Evolutionary conservation across 2,797 vertebrate species (phyloP), one percentile per base, ranked within the genome.

Genomic region (Lithobates sylvaticus): DNA sequence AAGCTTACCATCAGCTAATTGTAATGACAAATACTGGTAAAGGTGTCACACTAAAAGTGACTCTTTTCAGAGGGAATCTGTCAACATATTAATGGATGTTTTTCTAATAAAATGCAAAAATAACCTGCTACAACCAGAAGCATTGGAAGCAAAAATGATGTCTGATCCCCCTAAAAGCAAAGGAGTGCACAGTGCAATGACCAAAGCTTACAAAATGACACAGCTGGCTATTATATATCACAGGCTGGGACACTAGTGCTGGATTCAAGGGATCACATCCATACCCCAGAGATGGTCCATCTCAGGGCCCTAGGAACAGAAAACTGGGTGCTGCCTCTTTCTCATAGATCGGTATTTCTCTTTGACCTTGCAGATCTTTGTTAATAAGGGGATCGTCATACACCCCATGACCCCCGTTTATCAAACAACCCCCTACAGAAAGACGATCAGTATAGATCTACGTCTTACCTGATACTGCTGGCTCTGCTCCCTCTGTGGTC

Each of bases 391-490:
- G 42, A 21, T 39, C 54, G 65, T 1, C 36, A 39, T 39, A 8
- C 27, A 10, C 16, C 18, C 54, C 18, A 12, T 1, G 16, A 15
- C 21, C 21, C 72, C 64, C 16, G n/a, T 23, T 1, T 26, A 12
- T 12, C 9, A 32, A 23, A 12, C 39, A 3, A 2, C 3, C 15
- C 58, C 69, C 32, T 29, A 18, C 68, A 27, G 68, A 34, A 0
- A 21, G 21, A 32, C 32, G 64, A 39, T 50, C 21, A 23, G 10
- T n/a, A 23, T 1, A 21, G 67, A 16, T 54, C 75, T 64, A 10
- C 12, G 64, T 36, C 84, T 82, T 86, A 86, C 85, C 85, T 82
- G 80, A n/a, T 64, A 65, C 21, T 82, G 78, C 39, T 42, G 42
- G 42, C 21, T 69, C 73, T 70, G 78, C 68, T 82, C 73, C 64